A percentile compares a stretch with the other conserved stretches of the same genome.
Evolutionary conservation across 2,113 vertebrate species (phyloP).

Genomic region (Heliornis fulica): DNA sequence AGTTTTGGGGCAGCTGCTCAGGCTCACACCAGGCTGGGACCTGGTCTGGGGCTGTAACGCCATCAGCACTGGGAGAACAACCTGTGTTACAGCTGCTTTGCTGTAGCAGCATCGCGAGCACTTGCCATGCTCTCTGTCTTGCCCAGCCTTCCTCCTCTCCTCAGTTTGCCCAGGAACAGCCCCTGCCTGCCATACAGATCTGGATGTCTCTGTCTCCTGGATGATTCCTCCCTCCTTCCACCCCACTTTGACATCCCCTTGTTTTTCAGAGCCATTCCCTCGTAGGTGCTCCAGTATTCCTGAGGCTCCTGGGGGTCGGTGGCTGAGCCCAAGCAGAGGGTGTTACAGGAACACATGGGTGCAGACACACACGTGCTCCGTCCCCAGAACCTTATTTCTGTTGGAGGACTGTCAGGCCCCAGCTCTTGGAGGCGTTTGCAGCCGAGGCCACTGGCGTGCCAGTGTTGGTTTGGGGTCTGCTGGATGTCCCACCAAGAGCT

Average conservation of each 20-base stretch:
- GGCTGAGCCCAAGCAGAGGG: background rate
- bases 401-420: background rate
- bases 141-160: background rate
- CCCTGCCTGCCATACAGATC: too few species aligned
- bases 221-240: background rate
- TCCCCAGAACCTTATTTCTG: background rate
- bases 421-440: background rate
- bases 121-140: background rate
- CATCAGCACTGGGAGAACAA: background rate
- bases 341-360: background rate
- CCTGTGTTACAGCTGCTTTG: background rate
- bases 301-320: accelerated
- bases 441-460: accelerated
- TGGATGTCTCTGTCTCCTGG: background rate
- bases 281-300: accelerated
- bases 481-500: background rate
- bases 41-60: background rate
- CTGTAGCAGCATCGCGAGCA: accelerated
- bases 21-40: background rate
- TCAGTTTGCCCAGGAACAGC: background rate
- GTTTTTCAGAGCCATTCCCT: background rate
- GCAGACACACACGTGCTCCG: too few species aligned
- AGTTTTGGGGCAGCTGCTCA: background rate
- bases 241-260: background rate
- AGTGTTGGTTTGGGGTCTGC: background rate